Evolutionary conservation across 1,140 invertebrate species (phyloP).

Genomic region (Aphidius gifuensis): DNA sequence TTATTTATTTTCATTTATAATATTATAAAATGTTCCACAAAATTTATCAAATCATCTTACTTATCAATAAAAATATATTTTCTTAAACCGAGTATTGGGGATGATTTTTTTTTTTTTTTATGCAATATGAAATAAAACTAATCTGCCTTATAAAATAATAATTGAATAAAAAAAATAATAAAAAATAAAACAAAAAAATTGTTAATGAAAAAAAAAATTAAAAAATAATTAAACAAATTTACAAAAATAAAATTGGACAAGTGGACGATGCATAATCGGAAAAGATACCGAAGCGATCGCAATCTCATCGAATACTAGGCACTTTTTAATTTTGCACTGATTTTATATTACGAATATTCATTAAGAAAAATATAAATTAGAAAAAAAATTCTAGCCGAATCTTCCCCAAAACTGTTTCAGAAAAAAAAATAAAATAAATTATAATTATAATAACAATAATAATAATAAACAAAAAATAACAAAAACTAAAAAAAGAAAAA

Average conservation of each 20-base stretch:
- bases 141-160: conserved; percentile 37
- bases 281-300: conserved; percentile 38
- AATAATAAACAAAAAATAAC: too few relatives aligned
- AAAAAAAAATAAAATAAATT: conserved; percentile 25
- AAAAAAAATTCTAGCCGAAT: conserved; percentile 33
- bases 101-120: conserved; percentile 2
- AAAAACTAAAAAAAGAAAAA: too few relatives aligned
- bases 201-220: conserved; percentile 6
- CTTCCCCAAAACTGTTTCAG: conserved; percentile 54
- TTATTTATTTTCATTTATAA: too few relatives aligned
- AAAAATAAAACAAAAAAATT: conserved; percentile 8
- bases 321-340: conserved; percentile 23
- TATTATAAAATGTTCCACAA: too few relatives aligned
- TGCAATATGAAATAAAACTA: conserved; percentile 29
- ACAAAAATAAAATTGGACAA: conserved; percentile 15
- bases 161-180: conserved; percentile 6
- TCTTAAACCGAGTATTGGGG: too few relatives aligned
- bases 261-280: conserved; percentile 13
- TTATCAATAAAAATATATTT: too few relatives aligned
- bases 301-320: conserved; percentile 31
- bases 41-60: too few relatives aligned
- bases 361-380: conserved; percentile 7
- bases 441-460: too few relatives aligned
- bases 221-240: conserved; percentile 9
- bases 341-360: conserved; percentile 14